These are phyloP conservation scores for Melolontha melolontha DNA, from an alignment of 2,888 invertebrate genomes.

Conservation along the genomic window DNA sequence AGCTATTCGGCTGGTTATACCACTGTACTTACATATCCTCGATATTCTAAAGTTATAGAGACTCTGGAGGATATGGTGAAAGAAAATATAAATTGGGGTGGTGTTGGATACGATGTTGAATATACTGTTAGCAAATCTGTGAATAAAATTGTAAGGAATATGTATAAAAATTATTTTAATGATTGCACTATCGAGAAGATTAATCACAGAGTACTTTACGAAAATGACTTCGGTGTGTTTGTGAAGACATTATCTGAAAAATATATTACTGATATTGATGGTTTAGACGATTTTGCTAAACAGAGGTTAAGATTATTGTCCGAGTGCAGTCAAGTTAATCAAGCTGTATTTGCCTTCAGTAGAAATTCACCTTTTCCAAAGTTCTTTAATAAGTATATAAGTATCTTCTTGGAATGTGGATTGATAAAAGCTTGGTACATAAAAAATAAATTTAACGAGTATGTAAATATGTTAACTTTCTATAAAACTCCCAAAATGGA, in stretches of 20 bases:
- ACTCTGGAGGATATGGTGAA: conserved; percentile 39
- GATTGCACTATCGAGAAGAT: conserved; percentile 21
- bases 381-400: conserved; percentile 35
- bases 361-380: conserved; percentile 49
- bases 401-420: conserved; percentile 32
- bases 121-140: conserved; percentile 15
- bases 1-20: conserved; percentile 42
- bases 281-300: conserved; percentile 46
- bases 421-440: conserved; percentile 38
- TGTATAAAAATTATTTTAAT: conserved; percentile 36
- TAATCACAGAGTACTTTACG: conserved; percentile 16
- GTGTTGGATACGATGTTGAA: conserved; percentile 17
- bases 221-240: conserved; percentile 44
- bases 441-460: conserved; percentile 5
- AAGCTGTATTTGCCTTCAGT: conserved; percentile 47
- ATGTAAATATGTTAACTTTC: conserved; percentile 43
- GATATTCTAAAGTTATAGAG: conserved; percentile 32
- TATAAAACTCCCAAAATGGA: conserved; percentile 30
- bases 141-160: conserved; percentile 7
- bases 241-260: conserved; percentile 44
- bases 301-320: conserved; percentile 45
- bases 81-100: conserved; percentile 41
- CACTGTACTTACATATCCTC: conserved; percentile 39
- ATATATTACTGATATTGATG: conserved; percentile 46
- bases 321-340: conserved; percentile 46